These are phyloP conservation scores for Tiliacea citrago DNA, from an alignment of 2,888 invertebrate genomes.

Conservation along the genomic window DNA sequence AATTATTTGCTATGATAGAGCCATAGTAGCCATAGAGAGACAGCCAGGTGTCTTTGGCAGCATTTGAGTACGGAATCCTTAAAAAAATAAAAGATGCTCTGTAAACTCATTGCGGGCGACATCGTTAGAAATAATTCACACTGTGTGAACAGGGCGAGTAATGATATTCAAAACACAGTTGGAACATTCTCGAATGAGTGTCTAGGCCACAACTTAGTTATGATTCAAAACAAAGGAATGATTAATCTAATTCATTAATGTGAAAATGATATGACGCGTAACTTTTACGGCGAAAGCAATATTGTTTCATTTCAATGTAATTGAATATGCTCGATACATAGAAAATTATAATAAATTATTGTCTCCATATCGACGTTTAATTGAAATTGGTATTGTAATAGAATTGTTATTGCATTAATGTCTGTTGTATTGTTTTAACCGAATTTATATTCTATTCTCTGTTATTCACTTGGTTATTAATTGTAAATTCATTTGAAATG, in stretches of 20 bases:
- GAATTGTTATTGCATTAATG: slow-evolving; percentile 34
- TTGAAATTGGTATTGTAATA: slow-evolving; percentile 34
- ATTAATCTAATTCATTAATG: neutral
- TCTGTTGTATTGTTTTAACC: slow-evolving; percentile 9
- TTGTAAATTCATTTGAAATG: slow-evolving; percentile 30
- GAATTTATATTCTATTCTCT: slow-evolving; percentile 21
- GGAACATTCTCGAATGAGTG: neutral
- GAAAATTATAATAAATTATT: slow-evolving; percentile 36
- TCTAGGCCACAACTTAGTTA: neutral
- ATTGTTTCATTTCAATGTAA: slow-evolving; percentile 3
- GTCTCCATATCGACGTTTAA: slow-evolving; percentile 22
- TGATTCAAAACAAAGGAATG: neutral
- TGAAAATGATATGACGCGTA: neutral
- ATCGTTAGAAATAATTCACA: neutral
- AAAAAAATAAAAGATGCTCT: neutral
- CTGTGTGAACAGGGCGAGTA: neutral
- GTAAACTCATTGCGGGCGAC: neutral
- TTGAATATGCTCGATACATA: slow-evolving; percentile 11
- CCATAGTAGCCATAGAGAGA: too few relatives aligned
- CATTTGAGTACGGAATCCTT: too few relatives aligned
- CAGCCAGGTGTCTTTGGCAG: neutral
- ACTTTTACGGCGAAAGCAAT: neutral
- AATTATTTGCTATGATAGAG: too few relatives aligned
- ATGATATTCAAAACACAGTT: neutral
- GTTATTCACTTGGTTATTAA: slow-evolving; percentile 17